phyloP scores from a whole-genome alignment of 2,888 invertebrate species.

The Drosophila atroscutellata region DNA sequence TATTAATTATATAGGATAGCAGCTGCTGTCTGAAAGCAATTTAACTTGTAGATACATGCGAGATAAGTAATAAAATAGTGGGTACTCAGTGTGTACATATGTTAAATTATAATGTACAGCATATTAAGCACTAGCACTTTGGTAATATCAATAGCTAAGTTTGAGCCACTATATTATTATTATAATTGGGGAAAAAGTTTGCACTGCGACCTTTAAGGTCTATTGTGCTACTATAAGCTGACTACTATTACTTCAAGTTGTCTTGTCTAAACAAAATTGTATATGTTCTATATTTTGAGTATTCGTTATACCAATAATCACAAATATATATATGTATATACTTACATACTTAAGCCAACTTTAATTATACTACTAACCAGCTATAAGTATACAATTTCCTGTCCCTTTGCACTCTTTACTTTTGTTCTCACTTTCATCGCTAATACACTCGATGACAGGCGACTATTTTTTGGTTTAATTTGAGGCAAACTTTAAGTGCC shows the following conservation, averaged over 20 bases:
- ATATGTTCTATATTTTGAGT: neutral
- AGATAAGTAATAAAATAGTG: neutral
- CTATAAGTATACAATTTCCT: neutral
- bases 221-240: neutral
- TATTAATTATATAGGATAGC: neutral
- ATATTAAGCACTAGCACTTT: neutral
- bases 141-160: neutral
- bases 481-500: conserved; percentile 29
- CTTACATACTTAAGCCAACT: neutral
- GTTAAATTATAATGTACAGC: neutral
- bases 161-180: neutral
- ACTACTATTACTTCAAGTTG: neutral
- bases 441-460: conserved; percentile 68
- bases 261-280: neutral
- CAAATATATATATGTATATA: neutral
- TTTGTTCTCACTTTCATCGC: conserved; percentile 3
- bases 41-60: neutral
- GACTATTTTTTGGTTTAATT: conserved; percentile 39
- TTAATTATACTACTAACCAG: neutral
- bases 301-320: neutral
- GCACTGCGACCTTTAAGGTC: too few species aligned
- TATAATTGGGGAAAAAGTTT: too few species aligned
- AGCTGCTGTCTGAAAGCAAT: neutral
- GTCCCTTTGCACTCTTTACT: neutral
- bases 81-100: neutral